Evolutionary conservation across 2,888 invertebrate genomes (phyloP), one percentile per base, ranked within the genome.

Genomic region (Eristalinus aeneus): DNA sequence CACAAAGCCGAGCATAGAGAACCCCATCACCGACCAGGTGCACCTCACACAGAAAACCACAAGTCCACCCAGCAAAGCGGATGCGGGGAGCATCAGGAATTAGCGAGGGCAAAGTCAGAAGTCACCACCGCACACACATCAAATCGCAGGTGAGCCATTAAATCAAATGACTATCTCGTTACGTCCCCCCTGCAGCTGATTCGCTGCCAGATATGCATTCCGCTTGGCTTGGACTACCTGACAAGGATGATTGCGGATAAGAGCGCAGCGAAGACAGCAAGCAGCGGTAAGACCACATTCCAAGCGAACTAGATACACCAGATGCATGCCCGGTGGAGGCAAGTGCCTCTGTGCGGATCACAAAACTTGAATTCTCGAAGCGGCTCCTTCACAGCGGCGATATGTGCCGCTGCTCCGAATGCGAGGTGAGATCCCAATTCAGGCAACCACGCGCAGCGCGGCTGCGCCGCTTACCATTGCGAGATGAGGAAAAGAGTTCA

Each of bases 281-380:
- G 8, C 75, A 80, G 80, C 80, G 73, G 85, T 85, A 81, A 72
- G 58, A 85, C 85, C 72, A 58, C 85, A 85, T 85, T 85, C 79
- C 73, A 61, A 16, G 34, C 31, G 60, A 65, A 71, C 56, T n/a
- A 53, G 68, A 32, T 46, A 68, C 68, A 61, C 56, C 16, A 65
- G 61, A 10, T 39, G 27, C 16, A 46, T 3, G n/a, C 16, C 16
- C 20, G 54, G 27, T 27, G 27, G 27, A 27, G 27, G n/a, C 58
- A 71, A 60, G 27, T 71, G 39, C 16, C 53, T 58, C 12, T 9
- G 20, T 16, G 16, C 27, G 27, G 46, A 60, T 36, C 73, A 8
- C 23, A 68, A n/a, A 68, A 39, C 27, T 32, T 22, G 32, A 39
- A n/a, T n/a, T 22, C 10, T n/a, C 39, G 0, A 1, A 0, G 3